Base-by-base conservation (phyloP, 2,888 invertebrate genomes). In the Ceraclea dissimilis region DNA sequence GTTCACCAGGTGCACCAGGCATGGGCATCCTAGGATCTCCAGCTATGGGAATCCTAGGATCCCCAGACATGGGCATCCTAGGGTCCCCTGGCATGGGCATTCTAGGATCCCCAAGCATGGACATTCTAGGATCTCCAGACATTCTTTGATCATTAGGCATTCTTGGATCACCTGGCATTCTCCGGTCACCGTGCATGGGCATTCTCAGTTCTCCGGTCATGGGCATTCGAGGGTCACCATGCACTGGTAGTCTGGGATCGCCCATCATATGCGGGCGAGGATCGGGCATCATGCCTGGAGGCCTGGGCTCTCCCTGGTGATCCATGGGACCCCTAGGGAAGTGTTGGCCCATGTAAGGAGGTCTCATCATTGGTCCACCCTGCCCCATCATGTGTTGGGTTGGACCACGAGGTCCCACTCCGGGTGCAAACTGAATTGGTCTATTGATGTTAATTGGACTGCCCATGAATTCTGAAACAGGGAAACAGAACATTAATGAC, bases 381-480 rank as follows among this genome's bases (percentile, higher is more conserved):
- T 21, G 52, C 5, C 47, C 43, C 39, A 49, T 43, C 56, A 52
- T 49, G 17, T 43, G 26, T 16, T 39, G 39, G 5, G 39, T 5
- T 4, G 39, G 39, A 1, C 55, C 49, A 4, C 39, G 50, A 1
- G 51, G 48, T 13, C 20, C 39, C 31, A 17, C 44, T 8, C 47
- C 54, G n/a, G 54, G 43, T 4, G 49, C 49, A 49, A 54, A 54
- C 46, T 55, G 55, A 18, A 55, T 18, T 2, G 56, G 56, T 10
- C 56, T 46, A 1, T 46, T 46, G 22, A 56, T 56, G 44, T 52
- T 56, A 34, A 55, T 52, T 43, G 46, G 58, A 18, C 58, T 57
- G 21, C 57, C 51, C 49, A 51, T 53, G 33, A 52, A 59, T n/a
- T 61, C 61, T 61, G 50, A 2, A 57, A 57, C n/a, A n/a, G n/a